These are phyloP conservation scores for Apostichopus parvimensis DNA, from an alignment of 35 echinoderm and acorn worm species.

Conservation along the genomic window DNA sequence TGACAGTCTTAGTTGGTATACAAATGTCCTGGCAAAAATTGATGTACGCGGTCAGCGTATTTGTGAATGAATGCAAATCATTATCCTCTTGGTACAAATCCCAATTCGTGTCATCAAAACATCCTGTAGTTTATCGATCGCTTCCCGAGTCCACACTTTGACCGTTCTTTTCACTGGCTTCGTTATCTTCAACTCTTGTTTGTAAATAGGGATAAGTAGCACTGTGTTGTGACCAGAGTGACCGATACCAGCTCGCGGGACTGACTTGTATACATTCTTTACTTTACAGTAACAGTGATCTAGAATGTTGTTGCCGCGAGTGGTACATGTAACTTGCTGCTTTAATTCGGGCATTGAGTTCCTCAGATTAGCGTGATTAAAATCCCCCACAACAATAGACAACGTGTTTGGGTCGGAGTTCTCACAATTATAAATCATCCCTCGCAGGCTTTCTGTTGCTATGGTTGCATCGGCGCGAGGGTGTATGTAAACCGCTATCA, in stretches of 20 bases:
- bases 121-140: constrained; percentile 32
- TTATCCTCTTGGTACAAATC: constrained; percentile 15
- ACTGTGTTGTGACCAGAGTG: too few relatives aligned
- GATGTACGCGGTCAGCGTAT: constrained; percentile 44
- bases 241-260: too few relatives aligned
- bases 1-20: too few relatives aligned
- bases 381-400: constrained; percentile 42
- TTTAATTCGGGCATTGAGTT: constrained; percentile 27
- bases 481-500: too few relatives aligned
- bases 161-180: constrained; percentile 8
- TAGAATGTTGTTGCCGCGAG: constrained; percentile 20
- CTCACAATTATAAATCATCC: neutral
- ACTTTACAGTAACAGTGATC: too few relatives aligned
- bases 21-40: constrained; percentile 16
- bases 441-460: too few relatives aligned
- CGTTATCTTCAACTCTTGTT: constrained; percentile 17
- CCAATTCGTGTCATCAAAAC: constrained; percentile 39
- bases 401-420: constrained; percentile 28
- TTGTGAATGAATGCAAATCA: constrained; percentile 37
- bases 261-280: too few relatives aligned
- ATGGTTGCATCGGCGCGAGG: too few relatives aligned
- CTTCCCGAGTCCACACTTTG: neutral
- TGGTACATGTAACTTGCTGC: constrained; percentile 40
- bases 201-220: constrained; percentile 22
- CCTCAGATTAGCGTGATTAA: constrained; percentile 39